Evolutionary conservation across 2,888 invertebrate genomes (phyloP), one percentile per base, ranked within the genome.

Genomic region (Altica lythri): DNA sequence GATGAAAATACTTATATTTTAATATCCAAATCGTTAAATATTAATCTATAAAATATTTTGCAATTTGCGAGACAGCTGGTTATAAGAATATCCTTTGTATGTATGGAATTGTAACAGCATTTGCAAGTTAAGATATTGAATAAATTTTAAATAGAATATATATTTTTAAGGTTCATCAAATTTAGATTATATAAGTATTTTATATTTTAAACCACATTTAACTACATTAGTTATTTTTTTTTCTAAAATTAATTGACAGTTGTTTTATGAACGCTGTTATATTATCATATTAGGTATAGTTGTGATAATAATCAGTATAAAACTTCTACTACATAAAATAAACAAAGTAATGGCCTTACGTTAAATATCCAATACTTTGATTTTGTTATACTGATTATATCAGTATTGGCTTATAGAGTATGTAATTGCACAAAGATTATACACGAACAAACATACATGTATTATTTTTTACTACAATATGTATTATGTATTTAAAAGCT

Each of bases 221-320:
- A 32, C 43, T 44, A 44, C 19, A 5, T n/a, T n/a, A n/a, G n/a
- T n/a, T n/a, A n/a, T n/a, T n/a, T n/a, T 10, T 10, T 37, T 38
- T 18, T 38, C 48, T 48, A 48, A 48, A 38, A 17, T 48, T 48
- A 48, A 48, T 48, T 48, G 48, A 48, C 48, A 16, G 25, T 38
- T 48, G 48, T 48, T 48, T n/a, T 38, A 16, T 30, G 29, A 48
- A 48, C 37, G 18, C 16, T 34, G 34, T 38, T 48, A 14, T 38
- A 17, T 48, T 27, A 38, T 38, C 10, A 48, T 18, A 38, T 29
- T 8, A 18, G 14, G n/a, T n/a, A n/a, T n/a, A n/a, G n/a, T n/a
- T 19, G 13, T 18, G 29, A 48, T 8, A 9, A 18, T 12, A 16
- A 48, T 48, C 30, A 38, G 48, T 27, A 29, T 29, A 47, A 13